phyloP scores from a whole-genome alignment of 2,113 vertebrate species.

The Synchiropus splendidus region DNA sequence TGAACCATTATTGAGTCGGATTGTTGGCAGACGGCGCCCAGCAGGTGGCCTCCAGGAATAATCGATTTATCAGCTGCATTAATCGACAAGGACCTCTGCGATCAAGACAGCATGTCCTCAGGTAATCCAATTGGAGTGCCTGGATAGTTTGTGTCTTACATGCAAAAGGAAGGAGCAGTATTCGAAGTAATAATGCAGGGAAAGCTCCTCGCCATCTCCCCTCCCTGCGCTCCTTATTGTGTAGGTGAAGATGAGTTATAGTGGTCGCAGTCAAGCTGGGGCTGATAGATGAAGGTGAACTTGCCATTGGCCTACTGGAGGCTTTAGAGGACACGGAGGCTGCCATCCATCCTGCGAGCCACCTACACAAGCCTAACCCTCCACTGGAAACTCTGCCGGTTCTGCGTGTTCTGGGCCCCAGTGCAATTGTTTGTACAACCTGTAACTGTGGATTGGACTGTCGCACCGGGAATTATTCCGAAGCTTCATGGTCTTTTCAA shows the following conservation, averaged over 20 bases:
- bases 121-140: constrained; percentile 51
- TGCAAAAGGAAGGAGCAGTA: too few species aligned
- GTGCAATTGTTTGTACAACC: not conserved
- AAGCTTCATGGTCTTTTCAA: too few species aligned
- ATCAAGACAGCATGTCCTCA: constrained; percentile 54
- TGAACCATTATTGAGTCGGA: constrained; percentile 53
- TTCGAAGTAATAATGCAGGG: too few species aligned
- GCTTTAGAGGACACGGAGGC: constrained; percentile 56
- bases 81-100: constrained; percentile 57
- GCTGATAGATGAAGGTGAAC: constrained; percentile 68
- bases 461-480: too few species aligned
- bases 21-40: constrained; percentile 57
- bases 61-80: constrained; percentile 62
- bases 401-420: too few species aligned
- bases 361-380: constrained; percentile 39
- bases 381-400: constrained; percentile 5
- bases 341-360: constrained; percentile 53
- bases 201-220: constrained; percentile 21
- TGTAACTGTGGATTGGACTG: too few species aligned
- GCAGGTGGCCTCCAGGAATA: constrained; percentile 56
- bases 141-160: too few species aligned
- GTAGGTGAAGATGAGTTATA: constrained; percentile 62
- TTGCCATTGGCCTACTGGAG: constrained; percentile 41
- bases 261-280: constrained; percentile 42
- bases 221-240: constrained; percentile 34